Base-by-base conservation (phyloP, 2,888 invertebrate species). In the Noctua comes region DNA sequence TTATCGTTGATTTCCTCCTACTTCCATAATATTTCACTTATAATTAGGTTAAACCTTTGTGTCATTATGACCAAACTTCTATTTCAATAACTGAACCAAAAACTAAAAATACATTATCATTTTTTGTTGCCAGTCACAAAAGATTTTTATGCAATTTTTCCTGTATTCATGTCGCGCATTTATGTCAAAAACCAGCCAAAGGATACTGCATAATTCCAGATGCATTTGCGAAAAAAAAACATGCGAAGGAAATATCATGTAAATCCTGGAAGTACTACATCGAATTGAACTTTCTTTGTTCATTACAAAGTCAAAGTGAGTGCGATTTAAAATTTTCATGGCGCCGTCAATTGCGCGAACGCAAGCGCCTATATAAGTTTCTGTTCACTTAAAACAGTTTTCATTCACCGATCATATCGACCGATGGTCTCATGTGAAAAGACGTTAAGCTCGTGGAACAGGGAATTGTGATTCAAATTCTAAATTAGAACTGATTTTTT, bases 331-430 rank as follows among this genome's bases (percentile, higher is more conserved):
- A 89, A 87, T 82, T 83, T 88, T 85, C 85, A 86, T 83, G 83
- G 79, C 84, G 83, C 84, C 77, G 75, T 71, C 87, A 85, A 80
- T 82, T 87, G 87, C 85, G 77, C 79, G 68, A 62, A 62, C 79
- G 79, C 79, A 73, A 77, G 78, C 84, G 77, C 84, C 88, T 94
- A 94, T 95, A 95, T 92, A 95, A 93, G 86, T 88, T 89, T 90
- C 88, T 84, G 89, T 77, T 76, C 83, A 74, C 71, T 79, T 74
- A 69, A 64, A 83, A 70, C 79, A 83, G 90, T 89, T 90, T 91
- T 90, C 91, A 91, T 88, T 88, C 77, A 82, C 83, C 90, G 89
- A 85, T 91, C 93, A 95, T 93, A 93, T 93, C 92, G 92, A 91
- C 92, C 93, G 92, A 88, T 88, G 92, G 90, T 89, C 91, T 90